Evolutionary conservation across 2,797 vertebrate species (phyloP), one percentile per base, ranked within the genome.

Genomic region (Pelobates cultripes): DNA sequence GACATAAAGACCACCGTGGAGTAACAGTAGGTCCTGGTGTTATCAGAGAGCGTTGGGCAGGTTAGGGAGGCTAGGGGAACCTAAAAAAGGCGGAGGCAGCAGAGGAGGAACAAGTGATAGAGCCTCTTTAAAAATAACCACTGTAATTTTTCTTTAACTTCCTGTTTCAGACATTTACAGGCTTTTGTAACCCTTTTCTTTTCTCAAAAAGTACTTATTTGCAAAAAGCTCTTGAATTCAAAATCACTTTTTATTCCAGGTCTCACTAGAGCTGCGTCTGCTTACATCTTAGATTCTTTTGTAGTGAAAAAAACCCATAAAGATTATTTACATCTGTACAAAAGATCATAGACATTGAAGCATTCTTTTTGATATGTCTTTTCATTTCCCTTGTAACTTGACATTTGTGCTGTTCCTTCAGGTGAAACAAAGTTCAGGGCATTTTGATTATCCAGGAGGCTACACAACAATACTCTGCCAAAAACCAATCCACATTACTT

Each of bases 381-480:
- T 66, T 76, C 51, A 84, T 84, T 79, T 84, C 82, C 61, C 82
- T 84, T 57, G 72, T 67, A 84, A 71, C 60, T 51, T 76, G 77
- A 75, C 73, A 79, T 68, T 81, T 80, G 41, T 68, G 61, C 79
- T 15, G 4, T 43, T 84, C 71, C 43, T 73, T 70, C 53, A 79
- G 77, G 73, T 79, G 73, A 84, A 79, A 67, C 51, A 76, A 75
- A 84, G 82, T 84, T 84, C 82, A 84, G 57, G 67, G 60, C 51
- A 71, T 57, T 76, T 75, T 84, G 57, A 71, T 80, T 45, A 60
- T 75, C 72, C 64, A 83, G 17, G 10, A 83, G 72, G 64, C 43
- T 43, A 14, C 15, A 53, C 44, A 40, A 4, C 15, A 60, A 68
- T 9, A 61, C 47, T 67, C n/a, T 67, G 53, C 43, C 67, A 76